phyloP scores from a whole-genome alignment of 2,113 vertebrate genomes.

The Pachycephala philippinensis region DNA sequence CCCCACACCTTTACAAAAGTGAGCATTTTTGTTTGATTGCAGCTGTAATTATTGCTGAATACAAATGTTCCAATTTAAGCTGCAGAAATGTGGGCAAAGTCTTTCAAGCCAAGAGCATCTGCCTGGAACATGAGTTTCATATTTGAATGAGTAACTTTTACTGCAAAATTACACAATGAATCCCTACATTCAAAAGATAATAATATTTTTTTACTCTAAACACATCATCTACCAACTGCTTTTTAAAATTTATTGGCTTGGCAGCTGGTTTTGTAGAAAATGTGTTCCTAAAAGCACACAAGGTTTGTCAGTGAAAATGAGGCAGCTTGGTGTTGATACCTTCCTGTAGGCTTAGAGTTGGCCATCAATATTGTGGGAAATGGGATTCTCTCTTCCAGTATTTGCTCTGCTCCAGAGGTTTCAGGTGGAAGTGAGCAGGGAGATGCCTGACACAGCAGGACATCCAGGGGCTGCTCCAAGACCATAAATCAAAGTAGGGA shows the following conservation, averaged over 20 bases:
- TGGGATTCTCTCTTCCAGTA: not conserved
- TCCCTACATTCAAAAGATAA: not conserved
- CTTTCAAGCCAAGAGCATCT: slow-evolving; percentile 59
- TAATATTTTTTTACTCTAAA: slow-evolving; percentile 43
- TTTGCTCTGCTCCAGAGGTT: not conserved
- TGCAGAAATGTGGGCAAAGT: slow-evolving; percentile 37
- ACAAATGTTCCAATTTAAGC: slow-evolving; percentile 25
- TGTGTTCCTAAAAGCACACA: not conserved
- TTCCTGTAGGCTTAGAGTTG: not conserved
- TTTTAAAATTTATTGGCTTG: slow-evolving; percentile 7
- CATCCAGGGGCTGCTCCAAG: not conserved
- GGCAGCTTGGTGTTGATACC: not conserved
- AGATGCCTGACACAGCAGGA: not conserved
- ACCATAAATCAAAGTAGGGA: not conserved
- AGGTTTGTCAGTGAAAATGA: not conserved
- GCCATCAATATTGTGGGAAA: not conserved
- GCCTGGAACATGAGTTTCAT: slow-evolving; percentile 41
- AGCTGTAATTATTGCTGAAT: slow-evolving; percentile 51
- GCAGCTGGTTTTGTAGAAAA: not conserved
- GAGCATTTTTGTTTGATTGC: slow-evolving; percentile 44
- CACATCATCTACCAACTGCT: slow-evolving; percentile 43
- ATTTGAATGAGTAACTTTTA: slow-evolving; percentile 51
- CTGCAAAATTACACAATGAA: slow-evolving; percentile 48
- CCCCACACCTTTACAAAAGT: not conserved
- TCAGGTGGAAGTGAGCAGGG: not conserved